Percentiles rank a stretch among this genome's conserved stretches.
These are phyloP conservation scores for Loris lydekkerianus DNA, from an alignment of 2,797 vertebrate genomes.

Conservation along the genomic window DNA sequence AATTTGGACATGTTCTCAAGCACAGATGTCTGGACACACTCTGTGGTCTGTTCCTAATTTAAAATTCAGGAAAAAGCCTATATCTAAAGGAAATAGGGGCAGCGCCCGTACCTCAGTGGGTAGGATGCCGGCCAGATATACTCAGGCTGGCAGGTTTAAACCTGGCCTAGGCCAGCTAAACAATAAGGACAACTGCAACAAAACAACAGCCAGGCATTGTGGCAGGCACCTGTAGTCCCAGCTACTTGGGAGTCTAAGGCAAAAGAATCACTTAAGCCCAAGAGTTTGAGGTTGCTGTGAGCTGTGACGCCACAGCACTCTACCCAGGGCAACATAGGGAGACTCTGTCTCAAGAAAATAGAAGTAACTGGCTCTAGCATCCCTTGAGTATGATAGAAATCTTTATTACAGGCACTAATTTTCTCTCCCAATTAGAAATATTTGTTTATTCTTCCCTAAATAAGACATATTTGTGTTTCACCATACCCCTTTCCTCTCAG, in stretches of 20 bases:
- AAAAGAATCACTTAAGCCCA: too few species aligned
- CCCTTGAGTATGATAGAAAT: slow-evolving; percentile 1
- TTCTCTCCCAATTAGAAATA: slow-evolving; percentile 45
- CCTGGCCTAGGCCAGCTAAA: too few species aligned
- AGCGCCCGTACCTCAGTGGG: too few species aligned
- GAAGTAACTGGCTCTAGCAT: slow-evolving; percentile 5
- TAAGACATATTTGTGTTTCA: not conserved
- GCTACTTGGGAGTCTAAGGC: too few species aligned
- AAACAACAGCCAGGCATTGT: too few species aligned
- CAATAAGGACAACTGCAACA: too few species aligned
- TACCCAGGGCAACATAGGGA: too few species aligned
- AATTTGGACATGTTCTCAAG: not conserved
- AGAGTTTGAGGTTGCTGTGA: too few species aligned
- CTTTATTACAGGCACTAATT: not conserved
- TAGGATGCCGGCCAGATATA: too few species aligned
- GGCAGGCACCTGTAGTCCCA: too few species aligned
- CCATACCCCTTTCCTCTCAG: not conserved
- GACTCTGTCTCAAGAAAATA: not conserved
- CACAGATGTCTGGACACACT: not conserved
- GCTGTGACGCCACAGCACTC: too few species aligned
- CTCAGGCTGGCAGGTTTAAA: too few species aligned
- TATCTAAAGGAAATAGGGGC: not conserved
- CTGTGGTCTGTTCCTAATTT: not conserved
- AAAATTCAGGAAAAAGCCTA: not conserved
- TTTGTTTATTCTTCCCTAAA: not conserved